Base-by-base conservation (phyloP, 2,888 invertebrate species). In the Aleiodes testaceus region DNA sequence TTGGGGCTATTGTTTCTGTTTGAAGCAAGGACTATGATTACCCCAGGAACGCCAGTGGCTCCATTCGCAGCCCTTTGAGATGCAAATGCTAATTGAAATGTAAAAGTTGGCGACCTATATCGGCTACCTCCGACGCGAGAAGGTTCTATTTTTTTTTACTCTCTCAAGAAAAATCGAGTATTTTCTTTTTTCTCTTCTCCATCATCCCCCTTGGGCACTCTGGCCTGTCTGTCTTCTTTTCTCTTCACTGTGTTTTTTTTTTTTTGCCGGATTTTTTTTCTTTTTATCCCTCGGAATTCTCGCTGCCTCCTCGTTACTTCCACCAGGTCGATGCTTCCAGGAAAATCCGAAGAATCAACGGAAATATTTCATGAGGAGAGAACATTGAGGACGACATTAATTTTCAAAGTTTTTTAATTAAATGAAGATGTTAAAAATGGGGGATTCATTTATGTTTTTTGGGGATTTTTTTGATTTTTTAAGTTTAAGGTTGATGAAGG, bases 11-110 rank as follows among this genome's bases (percentile, higher is more conserved):
- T 77, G 76, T 77, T 77, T 76, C 76, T 69, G 72, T 75, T 76
- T 70, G 74, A 75, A 77, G 70, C 69, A 74, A 69, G 68, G 74
- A 72, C 75, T 76, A 76, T 78, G 78, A 77, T 77, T 79, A 79
- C 74, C 70, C 67, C 66, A 67, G 66, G 73, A 63, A 42, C 61
- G 66, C 59, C 70, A 68, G 71, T 61, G 68, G 70, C 75, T 75
- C 72, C 47, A 73, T 75, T 75, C 74, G 64, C 77, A 73, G 75
- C 75, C 77, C 78, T 79, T 79, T 78, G 78, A 79, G 74, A 78
- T 79, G 79, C 78, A 79, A 79, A 79, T 79, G 78, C 77, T 79
- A 79, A 79, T 79, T 79, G 79, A 78, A 78, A 79, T 77, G 78
- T 75, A 77, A 79, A 79, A 79, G 76, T 78, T 77, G 71, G 72